A percentile compares a stretch with the other conserved stretches of the same genome.
Conservation (phyloP, 1,140 invertebrate species). For the Lordiphosa clarofinis region DNA sequence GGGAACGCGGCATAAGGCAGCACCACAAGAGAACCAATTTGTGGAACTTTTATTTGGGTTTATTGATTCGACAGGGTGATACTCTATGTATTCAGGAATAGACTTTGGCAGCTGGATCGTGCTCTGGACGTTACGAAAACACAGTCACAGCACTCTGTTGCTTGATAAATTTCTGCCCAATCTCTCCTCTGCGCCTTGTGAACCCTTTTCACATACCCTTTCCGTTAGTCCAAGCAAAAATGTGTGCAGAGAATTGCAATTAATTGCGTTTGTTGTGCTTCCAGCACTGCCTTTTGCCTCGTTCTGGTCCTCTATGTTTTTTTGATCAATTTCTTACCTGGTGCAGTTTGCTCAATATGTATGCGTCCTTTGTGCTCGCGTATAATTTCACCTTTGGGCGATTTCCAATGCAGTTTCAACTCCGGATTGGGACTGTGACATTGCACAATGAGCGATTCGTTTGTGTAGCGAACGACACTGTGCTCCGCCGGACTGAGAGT, state of each 20-base stretch:
- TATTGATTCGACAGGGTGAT: background rate
- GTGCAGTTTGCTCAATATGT: slow-evolving; percentile 73
- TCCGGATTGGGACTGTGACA: slow-evolving; percentile 66
- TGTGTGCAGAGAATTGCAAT: slow-evolving; percentile 48
- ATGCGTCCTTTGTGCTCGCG: slow-evolving; percentile 77
- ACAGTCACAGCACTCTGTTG: no score
- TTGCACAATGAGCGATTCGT: slow-evolving; percentile 79
- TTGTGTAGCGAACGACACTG: slow-evolving; percentile 78
- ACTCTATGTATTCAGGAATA: background rate
- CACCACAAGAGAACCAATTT: background rate
- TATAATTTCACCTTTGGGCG: slow-evolving; percentile 75
- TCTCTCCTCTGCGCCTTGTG: background rate
- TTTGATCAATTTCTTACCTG: slow-evolving; percentile 37
- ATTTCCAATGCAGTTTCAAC: slow-evolving; percentile 74
- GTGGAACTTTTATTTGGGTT: background rate
- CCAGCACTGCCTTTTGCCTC: slow-evolving; percentile 18
- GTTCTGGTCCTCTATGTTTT: background rate
- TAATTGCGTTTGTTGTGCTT: slow-evolving; percentile 70
- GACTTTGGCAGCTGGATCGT: no score
- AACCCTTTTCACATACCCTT: background rate
- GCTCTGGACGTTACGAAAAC: no score
- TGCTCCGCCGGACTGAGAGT: slow-evolving; percentile 62
- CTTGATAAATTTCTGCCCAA: no score
- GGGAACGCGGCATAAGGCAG: background rate
- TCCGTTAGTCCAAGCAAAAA: slow-evolving; percentile 13